Evolutionary conservation across 1,140 invertebrate genomes (phyloP).

Genomic region (Dreissena polymorpha): DNA sequence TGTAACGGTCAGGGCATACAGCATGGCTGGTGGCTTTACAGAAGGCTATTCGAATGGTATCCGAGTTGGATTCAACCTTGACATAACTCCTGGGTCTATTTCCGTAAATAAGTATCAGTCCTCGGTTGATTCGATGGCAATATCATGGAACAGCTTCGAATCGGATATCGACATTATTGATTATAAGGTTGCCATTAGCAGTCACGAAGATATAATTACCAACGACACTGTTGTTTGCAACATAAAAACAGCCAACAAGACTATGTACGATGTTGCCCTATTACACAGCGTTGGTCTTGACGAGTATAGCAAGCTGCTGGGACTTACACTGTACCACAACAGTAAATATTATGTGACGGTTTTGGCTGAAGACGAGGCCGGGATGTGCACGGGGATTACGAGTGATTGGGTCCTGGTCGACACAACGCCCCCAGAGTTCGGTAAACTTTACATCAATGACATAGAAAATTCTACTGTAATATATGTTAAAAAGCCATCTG

Average conservation of each 20-base stretch:
- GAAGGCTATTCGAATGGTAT: constrained; percentile 44
- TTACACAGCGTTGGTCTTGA: constrained; percentile 15
- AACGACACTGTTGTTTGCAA: constrained; percentile 24
- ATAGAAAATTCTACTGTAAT: constrained; percentile 2
- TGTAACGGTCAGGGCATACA: constrained; percentile 31
- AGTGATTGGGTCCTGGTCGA: constrained; percentile 21
- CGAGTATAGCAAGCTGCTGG: not conserved
- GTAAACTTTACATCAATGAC: constrained; percentile 9
- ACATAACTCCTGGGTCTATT: constrained; percentile 20
- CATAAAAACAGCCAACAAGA: not conserved
- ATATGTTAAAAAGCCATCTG: constrained; percentile 2
- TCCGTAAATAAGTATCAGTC: constrained; percentile 25
- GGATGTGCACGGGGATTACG: constrained; percentile 32
- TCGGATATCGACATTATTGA: constrained; percentile 37
- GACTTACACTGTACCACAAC: constrained; percentile 1
- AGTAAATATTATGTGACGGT: constrained; percentile 31
- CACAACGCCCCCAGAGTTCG: constrained; percentile 18
- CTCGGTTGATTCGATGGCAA: constrained; percentile 4
- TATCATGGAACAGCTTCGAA: constrained; percentile 26
- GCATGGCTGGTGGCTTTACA: constrained; percentile 29
- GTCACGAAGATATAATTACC: constrained; percentile 12
- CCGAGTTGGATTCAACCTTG: constrained; percentile 28
- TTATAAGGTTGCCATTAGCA: constrained; percentile 38
- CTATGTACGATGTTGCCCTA: constrained; percentile 3
- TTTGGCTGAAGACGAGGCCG: constrained; percentile 37